Base-by-base conservation (phyloP, 2,888 invertebrate species). In the Pogonocherus hispidulus region DNA sequence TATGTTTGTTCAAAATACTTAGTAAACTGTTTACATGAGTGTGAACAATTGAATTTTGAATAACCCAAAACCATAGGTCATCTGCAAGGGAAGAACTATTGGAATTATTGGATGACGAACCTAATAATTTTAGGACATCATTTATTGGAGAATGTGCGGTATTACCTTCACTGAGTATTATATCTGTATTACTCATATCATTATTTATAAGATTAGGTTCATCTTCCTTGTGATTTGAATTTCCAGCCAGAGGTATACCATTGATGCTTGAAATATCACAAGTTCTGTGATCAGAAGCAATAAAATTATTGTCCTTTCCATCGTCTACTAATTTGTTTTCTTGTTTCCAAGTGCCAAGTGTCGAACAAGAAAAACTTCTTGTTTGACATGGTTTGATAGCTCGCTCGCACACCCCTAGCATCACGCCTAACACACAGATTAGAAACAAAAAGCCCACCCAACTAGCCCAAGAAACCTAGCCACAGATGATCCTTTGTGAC, bases 41-140 rank as follows among this genome's bases (percentile, higher is more conserved):
- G 23, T 54, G 54, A 54, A 32, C 54, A 54, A 54, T 32, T 27
- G 54, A 54, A 54, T 54, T 54, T 5, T 54, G 27, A 27, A 54
- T 23, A 23, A 54, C 14, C 54, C 27, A 54, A 54, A 27, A 27
- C n/a, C 54, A 8, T 32, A 54, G 11, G n/a, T 54, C 54, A 54
- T 11, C 18, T 27, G 32, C 16, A n/a, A 32, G 16, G 14, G 4
- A 44, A 14, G 44, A 16, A 16, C 14, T 14, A 44, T 44, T 18
- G 44, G 14, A 44, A 44, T 1, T 44, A 9, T 6, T 6, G 8
- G 32, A 32, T 32, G 6, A 32, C 32, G 6, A 1, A 23, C 3
- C 3, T 4, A 9, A 1, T 11, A 32, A 32, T 6, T 6, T 32
- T 6, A 11, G 32, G 32, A 32, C 11, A 6, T 32, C 2, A 32